Percentiles rank a stretch among this genome's conserved stretches.
Evolutionary conservation across 2,888 invertebrate genomes (phyloP).

Genomic region (Bombylius discolor): DNA sequence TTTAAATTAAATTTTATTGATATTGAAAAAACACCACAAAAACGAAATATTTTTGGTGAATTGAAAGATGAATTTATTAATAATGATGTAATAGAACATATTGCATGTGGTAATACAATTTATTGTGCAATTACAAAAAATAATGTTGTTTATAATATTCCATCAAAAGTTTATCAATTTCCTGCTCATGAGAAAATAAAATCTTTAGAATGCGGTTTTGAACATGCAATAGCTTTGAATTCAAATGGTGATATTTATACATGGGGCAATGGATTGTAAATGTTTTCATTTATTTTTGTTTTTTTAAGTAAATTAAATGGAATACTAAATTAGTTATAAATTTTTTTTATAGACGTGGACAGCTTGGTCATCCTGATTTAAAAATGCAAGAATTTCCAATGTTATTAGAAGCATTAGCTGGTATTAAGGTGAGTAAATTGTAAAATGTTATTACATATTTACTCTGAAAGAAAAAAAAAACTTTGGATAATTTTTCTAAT

Average conservation of each 20-base stretch:
- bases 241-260: slow-evolving; percentile 59
- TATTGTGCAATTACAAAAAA: slow-evolving; percentile 36
- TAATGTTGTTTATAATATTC: slow-evolving; percentile 49
- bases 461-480: neutral
- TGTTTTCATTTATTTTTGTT: slow-evolving; percentile 1
- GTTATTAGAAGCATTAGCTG: slow-evolving; percentile 59
- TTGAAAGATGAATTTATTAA: slow-evolving; percentile 1
- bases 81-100: slow-evolving; percentile 29
- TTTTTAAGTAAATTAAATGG: neutral
- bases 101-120: slow-evolving; percentile 38
- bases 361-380: slow-evolving; percentile 64
- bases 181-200: slow-evolving; percentile 41
- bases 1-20: slow-evolving; percentile 9
- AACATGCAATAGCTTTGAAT: slow-evolving; percentile 63
- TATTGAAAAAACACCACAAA: slow-evolving; percentile 11
- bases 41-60: slow-evolving; percentile 24
- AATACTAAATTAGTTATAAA: neutral
- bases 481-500: neutral
- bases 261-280: slow-evolving; percentile 73
- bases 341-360: slow-evolving; percentile 56
- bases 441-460: neutral
- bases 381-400: slow-evolving; percentile 47
- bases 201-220: slow-evolving; percentile 63
- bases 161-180: slow-evolving; percentile 43
- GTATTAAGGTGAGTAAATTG: slow-evolving; percentile 43